Base-by-base conservation (phyloP, 92 coral and sea anemone species). In the Phenganax stokvisi region DNA sequence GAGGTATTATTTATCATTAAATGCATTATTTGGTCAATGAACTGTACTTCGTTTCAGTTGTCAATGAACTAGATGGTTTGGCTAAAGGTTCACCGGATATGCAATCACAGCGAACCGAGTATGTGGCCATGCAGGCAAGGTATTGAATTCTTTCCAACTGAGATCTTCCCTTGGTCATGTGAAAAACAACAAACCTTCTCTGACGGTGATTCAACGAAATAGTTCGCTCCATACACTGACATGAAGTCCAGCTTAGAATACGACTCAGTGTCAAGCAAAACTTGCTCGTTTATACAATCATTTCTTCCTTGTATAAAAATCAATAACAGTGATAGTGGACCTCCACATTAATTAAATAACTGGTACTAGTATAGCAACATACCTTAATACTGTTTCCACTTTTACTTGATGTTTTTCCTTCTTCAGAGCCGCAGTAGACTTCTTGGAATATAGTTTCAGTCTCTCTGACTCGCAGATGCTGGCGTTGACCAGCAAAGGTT, bases 21-120 rank as follows among this genome's bases (percentile, higher is more conserved):
- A 10, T 44, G 25, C 10, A 65, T 17, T 44, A 6, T 1, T 28
- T 65, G 30, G 25, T 65, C 3, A 65, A 17, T 15, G 28, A 20
- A 20, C 25, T 6, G 16, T 6, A 57, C n/a, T 82, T 27, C 27
- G 12, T 65, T 66, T 20, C 78, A 94, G 98, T 94, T 66, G 91
- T 94, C 80, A 94, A 94, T 82, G 98, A 94, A 67, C 91, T 94
- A 6, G 98, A 94, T 80, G 98, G 98, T 71, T 83, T 94, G 15
- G 90, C 86, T 81, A 91, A 79, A 54, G 83, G 83, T 12, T 6
- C 29, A 15, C 65, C 83, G 0, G 83, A 7, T 51, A 73, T 52
- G 28, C 61, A 77, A 44, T 31, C 31, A 44, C 83, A 76, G 72
- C 98, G 90, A 82, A 97, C 97, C 6, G 90, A 91, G 66, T 85